phyloP scores from a whole-genome alignment of 2,888 invertebrate species.

The Tribolium freemani region DNA sequence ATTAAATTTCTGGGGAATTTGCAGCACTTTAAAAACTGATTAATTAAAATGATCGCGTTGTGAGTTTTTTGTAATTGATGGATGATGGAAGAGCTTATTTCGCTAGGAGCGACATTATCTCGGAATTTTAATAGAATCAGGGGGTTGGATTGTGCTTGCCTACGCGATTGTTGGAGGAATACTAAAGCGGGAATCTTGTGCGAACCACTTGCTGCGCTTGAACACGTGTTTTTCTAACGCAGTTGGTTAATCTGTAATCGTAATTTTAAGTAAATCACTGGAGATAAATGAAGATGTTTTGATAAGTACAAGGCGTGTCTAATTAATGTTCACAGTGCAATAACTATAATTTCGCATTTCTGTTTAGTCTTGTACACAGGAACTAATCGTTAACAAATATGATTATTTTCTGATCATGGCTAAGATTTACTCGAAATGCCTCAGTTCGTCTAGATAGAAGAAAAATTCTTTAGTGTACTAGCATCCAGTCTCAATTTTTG shows the following conservation, averaged over 20 bases:
- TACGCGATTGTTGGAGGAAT: conserved; percentile 39
- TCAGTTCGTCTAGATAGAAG: no score
- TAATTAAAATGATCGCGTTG: conserved; percentile 3
- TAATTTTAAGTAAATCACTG: background rate
- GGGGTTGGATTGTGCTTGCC: conserved; percentile 9
- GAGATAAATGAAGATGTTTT: background rate
- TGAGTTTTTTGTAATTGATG: background rate
- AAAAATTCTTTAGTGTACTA: no score
- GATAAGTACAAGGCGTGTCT: no score
- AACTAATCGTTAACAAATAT: no score
- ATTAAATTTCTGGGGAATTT: background rate
- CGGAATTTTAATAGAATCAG: conserved; percentile 6
- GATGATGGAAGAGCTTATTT: background rate
- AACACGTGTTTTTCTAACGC: conserved; percentile 37
- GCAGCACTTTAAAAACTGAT: background rate
- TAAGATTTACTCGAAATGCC: no score
- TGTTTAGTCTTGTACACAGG: no score
- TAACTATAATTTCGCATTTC: no score
- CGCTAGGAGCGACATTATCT: conserved; percentile 5
- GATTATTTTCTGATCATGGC: no score
- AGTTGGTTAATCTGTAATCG: background rate
- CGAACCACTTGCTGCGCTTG: conserved; percentile 48
- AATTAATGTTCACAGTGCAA: no score
- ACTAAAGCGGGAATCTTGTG: conserved; percentile 39
- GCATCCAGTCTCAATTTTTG: no score